A percentile compares a stretch with the other conserved stretches of the same genome.
phyloP scores from a whole-genome alignment of 2,888 invertebrate species.

The Rhagophthalmus giganteus region DNA sequence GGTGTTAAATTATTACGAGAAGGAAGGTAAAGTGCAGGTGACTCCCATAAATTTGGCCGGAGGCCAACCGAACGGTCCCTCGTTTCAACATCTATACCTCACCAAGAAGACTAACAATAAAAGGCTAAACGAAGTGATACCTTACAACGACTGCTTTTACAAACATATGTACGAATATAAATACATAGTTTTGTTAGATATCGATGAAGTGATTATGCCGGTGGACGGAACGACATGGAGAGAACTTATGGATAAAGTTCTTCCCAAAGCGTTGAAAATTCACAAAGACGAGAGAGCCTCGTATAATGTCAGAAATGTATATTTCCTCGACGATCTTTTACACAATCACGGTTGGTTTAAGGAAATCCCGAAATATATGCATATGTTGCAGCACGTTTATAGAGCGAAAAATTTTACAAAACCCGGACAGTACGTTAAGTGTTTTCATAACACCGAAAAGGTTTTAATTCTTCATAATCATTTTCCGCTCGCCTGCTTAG shows the following conservation, averaged over 20 bases:
- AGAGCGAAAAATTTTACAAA: conserved; percentile 84
- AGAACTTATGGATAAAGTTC: conserved; percentile 70
- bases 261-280: conserved; percentile 69
- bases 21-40: conserved; percentile 69
- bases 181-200: conserved; percentile 88
- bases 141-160: conserved; percentile 95
- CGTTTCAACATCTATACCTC: conserved; percentile 85
- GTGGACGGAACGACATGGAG: conserved; percentile 73
- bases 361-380: conserved; percentile 74
- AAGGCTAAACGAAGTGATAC: conserved; percentile 91
- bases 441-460: conserved; percentile 84
- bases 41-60: conserved; percentile 85
- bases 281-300: conserved; percentile 69
- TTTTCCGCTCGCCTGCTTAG: conserved; percentile 64
- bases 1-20: conserved; percentile 67
- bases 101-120: conserved; percentile 92
- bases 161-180: conserved; percentile 88
- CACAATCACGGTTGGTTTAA: conserved; percentile 80
- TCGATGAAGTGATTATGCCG: conserved; percentile 95
- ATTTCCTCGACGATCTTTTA: conserved; percentile 86
- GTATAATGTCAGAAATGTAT: conserved; percentile 89
- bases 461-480: conserved; percentile 86
- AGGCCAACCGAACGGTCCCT: conserved; percentile 86
- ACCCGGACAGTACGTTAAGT: conserved; percentile 85
- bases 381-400: conserved; percentile 86